Evolutionary conservation across 2,888 invertebrate genomes (phyloP).

Genomic region (Chouioia cunea): DNA sequence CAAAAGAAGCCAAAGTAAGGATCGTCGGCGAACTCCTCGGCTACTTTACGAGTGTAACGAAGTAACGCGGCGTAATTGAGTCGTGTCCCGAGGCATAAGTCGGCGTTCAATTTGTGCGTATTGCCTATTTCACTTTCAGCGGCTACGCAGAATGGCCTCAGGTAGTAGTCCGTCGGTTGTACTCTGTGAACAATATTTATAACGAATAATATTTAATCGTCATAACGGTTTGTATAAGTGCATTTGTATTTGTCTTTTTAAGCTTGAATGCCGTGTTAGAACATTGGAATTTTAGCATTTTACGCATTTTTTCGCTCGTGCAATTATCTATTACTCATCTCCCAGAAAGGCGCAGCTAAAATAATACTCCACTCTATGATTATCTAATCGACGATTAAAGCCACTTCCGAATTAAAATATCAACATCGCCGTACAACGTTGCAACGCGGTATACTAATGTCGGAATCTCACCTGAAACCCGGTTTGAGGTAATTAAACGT

Average conservation of each 20-base stretch:
- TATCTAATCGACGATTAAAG: no score
- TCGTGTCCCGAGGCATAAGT: conserved; percentile 79
- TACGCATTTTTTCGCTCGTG: background rate
- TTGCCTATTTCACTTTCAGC: conserved; percentile 79
- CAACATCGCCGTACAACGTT: no score
- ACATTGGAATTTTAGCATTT: no score
- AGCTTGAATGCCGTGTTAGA: no score
- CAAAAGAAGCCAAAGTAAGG: conserved; percentile 87
- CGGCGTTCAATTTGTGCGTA: conserved; percentile 75
- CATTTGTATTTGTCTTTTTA: no score
- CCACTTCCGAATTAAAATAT: no score
- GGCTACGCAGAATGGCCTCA: conserved; percentile 80
- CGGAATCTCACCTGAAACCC: conserved; percentile 74
- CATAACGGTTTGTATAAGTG: no score
- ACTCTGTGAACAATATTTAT: conserved; percentile 55
- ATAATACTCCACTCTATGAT: no score
- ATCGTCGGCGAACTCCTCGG: conserved; percentile 72
- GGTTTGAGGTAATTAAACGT: conserved; percentile 84
- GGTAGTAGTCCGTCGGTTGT: conserved; percentile 89
- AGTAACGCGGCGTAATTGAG: conserved; percentile 80
- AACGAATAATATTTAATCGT: no score
- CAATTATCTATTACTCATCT: no score
- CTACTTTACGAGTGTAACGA: conserved; percentile 78
- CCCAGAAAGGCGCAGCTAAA: no score
- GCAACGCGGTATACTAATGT: no score